Conservation (phyloP, 2,888 invertebrate species). For the Pilophorus perplexus region DNA sequence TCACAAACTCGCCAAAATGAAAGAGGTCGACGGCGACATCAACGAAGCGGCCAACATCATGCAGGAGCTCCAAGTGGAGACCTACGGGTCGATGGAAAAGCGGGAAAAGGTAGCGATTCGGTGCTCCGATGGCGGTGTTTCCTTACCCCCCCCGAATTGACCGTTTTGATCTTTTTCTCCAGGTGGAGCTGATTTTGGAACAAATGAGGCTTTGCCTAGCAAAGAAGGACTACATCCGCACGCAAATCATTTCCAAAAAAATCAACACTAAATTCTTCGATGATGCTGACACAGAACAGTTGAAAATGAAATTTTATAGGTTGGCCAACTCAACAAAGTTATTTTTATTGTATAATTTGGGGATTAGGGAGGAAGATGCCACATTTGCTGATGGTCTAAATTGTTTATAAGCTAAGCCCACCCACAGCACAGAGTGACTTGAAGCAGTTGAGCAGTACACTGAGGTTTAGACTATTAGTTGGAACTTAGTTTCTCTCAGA, state of each 20-base stretch:
- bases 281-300: slow-evolving; percentile 69
- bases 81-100: slow-evolving; percentile 98
- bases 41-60: slow-evolving; percentile 89
- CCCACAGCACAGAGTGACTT: no score
- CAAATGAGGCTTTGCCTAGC: slow-evolving; percentile 97
- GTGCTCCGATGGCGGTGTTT: no score
- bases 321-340: no score
- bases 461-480: no score
- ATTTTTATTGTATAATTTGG: no score
- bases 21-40: slow-evolving; percentile 79
- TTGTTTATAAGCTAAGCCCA: no score
- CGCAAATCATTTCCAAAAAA: slow-evolving; percentile 98
- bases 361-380: no score
- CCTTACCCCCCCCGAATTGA: no score
- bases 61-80: slow-evolving; percentile 94
- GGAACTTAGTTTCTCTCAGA: no score
- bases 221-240: slow-evolving; percentile 93
- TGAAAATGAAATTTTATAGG: slow-evolving; percentile 70
- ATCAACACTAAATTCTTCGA: slow-evolving; percentile 97
- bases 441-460: no score
- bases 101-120: slow-evolving; percentile 72
- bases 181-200: slow-evolving; percentile 87
- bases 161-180: slow-evolving; percentile 46
- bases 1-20: slow-evolving; percentile 79
- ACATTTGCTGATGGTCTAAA: no score